These are phyloP conservation scores for Hemibagrus wyckioides DNA, from an alignment of 2,113 vertebrate species.

Conservation along the genomic window DNA sequence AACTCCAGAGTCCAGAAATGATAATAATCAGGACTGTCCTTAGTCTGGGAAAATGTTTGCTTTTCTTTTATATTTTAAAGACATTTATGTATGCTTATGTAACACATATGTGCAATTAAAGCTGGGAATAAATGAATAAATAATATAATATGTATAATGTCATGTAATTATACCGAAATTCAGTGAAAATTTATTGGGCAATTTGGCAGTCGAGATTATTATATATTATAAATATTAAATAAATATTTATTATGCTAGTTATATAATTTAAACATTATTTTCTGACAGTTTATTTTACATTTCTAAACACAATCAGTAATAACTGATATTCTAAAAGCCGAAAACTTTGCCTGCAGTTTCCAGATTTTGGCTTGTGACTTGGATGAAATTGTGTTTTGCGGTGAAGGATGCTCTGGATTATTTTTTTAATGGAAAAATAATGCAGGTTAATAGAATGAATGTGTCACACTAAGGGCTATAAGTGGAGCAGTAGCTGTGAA, in stretches of 20 bases:
- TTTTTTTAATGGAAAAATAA: background rate
- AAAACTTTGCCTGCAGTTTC: background rate
- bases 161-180: background rate
- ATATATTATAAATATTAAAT: background rate
- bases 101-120: constrained; percentile 11
- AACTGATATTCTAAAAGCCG: too few species aligned
- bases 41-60: background rate
- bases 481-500: background rate
- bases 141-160: background rate
- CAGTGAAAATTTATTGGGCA: background rate
- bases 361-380: background rate
- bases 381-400: background rate
- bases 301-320: background rate
- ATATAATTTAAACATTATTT: background rate
- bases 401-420: background rate
- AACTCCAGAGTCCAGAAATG: too few species aligned
- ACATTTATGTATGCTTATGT: background rate
- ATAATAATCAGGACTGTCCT: background rate
- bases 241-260: background rate
- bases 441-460: background rate
- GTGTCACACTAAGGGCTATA: background rate
- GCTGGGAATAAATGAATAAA: background rate
- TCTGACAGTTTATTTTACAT: background rate
- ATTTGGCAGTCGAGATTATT: background rate
- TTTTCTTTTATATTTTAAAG: too few species aligned